Percentiles rank a stretch among this genome's conserved stretches.
Conservation (phyloP, 2,888 invertebrate genomes). For the Nymphalis c-album region DNA sequence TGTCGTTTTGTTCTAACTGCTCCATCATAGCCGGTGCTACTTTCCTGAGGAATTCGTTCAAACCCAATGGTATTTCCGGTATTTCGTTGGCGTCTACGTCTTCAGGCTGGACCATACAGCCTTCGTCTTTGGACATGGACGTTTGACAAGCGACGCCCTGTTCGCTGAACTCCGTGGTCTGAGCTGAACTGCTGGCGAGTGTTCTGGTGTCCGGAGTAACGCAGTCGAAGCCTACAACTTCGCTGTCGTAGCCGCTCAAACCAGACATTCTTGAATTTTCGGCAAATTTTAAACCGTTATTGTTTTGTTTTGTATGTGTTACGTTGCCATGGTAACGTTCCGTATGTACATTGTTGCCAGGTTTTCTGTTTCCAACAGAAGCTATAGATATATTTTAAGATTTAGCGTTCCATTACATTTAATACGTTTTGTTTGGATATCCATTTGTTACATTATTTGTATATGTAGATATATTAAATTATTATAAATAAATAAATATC, state of each 20-base stretch:
- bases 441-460: too few relatives aligned
- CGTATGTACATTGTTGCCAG: constrained; percentile 36
- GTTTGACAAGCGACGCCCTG: constrained; percentile 57
- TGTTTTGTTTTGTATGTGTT: constrained; percentile 37
- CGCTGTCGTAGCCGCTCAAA: constrained; percentile 69
- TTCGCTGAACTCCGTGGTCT: constrained; percentile 60
- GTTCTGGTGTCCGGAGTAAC: constrained; percentile 46
- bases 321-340: neutral
- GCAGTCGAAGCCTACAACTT: constrained; percentile 65
- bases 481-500: too few relatives aligned
- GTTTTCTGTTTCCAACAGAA: neutral
- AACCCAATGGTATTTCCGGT: constrained; percentile 53
- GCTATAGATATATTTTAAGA: neutral
- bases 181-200: constrained; percentile 52
- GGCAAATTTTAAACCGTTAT: constrained; percentile 1
- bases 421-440: neutral
- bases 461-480: too few relatives aligned
- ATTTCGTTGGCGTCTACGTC: neutral
- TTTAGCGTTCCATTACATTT: neutral
- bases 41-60: constrained; percentile 65
- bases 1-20: constrained; percentile 60
- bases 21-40: constrained; percentile 68
- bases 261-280: constrained; percentile 53
- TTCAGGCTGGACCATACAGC: constrained; percentile 52
- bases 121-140: constrained; percentile 48